Evolutionary conservation across 2,113 vertebrate species (phyloP), one percentile per base, ranked within the genome.

Genomic region (Thunnus maccoyii): DNA sequence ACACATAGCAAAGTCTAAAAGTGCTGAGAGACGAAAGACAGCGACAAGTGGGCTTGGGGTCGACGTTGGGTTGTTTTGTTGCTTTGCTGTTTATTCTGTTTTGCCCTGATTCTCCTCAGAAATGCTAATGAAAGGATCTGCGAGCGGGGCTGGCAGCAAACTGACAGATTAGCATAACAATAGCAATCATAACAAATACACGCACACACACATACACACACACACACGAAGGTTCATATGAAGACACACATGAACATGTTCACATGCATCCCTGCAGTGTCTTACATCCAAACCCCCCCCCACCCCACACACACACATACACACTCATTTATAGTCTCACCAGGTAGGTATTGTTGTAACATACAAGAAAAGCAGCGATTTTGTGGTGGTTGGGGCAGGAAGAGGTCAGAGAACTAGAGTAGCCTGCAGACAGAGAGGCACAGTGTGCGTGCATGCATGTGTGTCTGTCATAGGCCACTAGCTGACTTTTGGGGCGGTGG

Each of bases 81-180:
- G 63, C 69, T 85, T 61, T 55, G 52, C 51, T 64, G 79, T 85
- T 89, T 89, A 81, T 88, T 90, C 67, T 76, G 72, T 82, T 91
- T 90, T 74, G 68, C 83, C 81, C 82, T 3, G 76, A 74, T 92
- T 90, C 85, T 82, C 84, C 73, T 91, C 77, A 88, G 80, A 92
- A 92, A 91, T 94, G 91, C 76, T 88, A 91, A 93, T 92, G 83
- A 85, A 68, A 36, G 78, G 51, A 72, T 83, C 58, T 66, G 46
- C 71, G 80, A 83, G 79, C n/a, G 22, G 69, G 50, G 73, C 72
- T 88, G 90, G 85, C 86, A 85, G 73, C 41, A 80, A 83, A 87
- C 73, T 86, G 80, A 71, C 11, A 72, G 60, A 92, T 94, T 92
- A 90, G 78, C 91, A 94, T 92, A 86, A 91, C 75, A 91, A 87